Conservation (phyloP, 2,797 vertebrate genomes). For the Chaunax sp. region DNA sequence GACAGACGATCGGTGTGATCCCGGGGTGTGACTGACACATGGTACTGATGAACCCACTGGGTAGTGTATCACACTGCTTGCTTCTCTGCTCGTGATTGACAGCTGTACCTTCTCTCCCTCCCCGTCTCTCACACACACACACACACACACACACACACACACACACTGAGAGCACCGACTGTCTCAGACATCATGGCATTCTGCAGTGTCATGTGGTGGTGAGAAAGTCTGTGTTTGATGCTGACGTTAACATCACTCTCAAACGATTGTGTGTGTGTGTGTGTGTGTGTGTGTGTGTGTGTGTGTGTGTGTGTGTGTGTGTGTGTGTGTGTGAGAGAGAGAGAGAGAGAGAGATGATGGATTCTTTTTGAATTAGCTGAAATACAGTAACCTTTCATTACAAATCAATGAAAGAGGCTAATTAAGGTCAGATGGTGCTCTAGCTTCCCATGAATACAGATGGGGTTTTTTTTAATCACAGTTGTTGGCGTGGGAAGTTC, state of each 20-base stretch:
- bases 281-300: background rate
- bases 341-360: background rate
- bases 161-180: conserved; percentile 24
- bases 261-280: conserved; percentile 29
- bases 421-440: background rate
- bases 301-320: background rate
- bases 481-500: too few relatives aligned
- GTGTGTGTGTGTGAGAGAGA: background rate
- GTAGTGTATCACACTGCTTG: conserved; percentile 65
- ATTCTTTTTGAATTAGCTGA: conserved; percentile 6
- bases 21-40: conserved; percentile 73
- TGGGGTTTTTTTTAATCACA: too few relatives aligned
- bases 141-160: conserved; percentile 19
- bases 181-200: conserved; percentile 59
- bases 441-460: too few relatives aligned
- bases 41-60: conserved; percentile 73
- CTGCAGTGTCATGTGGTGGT: conserved; percentile 54
- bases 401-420: background rate
- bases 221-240: conserved; percentile 64
- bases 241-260: conserved; percentile 61
- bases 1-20: conserved; percentile 77
- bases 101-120: conserved; percentile 59
- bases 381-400: background rate
- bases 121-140: background rate
- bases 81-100: conserved; percentile 68